Base-by-base conservation (phyloP, 2,888 invertebrate genomes). In the Aphodius sticticus region DNA sequence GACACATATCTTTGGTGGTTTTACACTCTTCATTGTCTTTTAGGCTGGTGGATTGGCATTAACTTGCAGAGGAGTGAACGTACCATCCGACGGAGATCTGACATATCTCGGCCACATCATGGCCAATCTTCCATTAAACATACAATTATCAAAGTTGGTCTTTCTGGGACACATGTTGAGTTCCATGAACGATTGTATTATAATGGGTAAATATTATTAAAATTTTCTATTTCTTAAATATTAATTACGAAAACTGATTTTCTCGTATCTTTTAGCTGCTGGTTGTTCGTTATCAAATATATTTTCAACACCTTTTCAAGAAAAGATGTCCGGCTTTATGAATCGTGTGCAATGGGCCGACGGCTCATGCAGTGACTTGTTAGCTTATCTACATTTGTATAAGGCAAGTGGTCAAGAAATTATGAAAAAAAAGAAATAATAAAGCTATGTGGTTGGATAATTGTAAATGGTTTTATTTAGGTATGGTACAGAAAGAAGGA, bases 101-200 rank as follows among this genome's bases (percentile, higher is more conserved):
- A 98, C 98, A 0, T 95, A 94, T 88, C 89, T 98, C 83, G 99
- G 99, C 0, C 91, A 91, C 7, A 91, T 98, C 0, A 95, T 98
- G 94, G 94, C 96, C 0, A 90, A 90, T 70, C 89, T 99, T 70
- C 99, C 99, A 0, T 86, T 99, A 0, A 96, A 97, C 87, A 94
- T 97, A 37, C 92, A 92, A 79, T 89, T 97, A 5, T 92, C 96
- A 9, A 97, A 97, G 86, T 90, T 99, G 12, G 95, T 99, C 79
- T 91, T 97, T 80, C 90, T 98, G 3, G 98, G 98, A 0, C 93
- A 97, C 86, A 93, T 96, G 77, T 98, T 95, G 86, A 96, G 96
- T 78, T 93, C 96, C 70, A 89, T 98, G 7, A 94, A 96, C 9
- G 98, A 98, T 82, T 91, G 95, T 16, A 92, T 98, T 78, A 94